Evolutionary conservation across 2,888 invertebrate genomes (phyloP).

Genomic region (Euphydryas editha): DNA sequence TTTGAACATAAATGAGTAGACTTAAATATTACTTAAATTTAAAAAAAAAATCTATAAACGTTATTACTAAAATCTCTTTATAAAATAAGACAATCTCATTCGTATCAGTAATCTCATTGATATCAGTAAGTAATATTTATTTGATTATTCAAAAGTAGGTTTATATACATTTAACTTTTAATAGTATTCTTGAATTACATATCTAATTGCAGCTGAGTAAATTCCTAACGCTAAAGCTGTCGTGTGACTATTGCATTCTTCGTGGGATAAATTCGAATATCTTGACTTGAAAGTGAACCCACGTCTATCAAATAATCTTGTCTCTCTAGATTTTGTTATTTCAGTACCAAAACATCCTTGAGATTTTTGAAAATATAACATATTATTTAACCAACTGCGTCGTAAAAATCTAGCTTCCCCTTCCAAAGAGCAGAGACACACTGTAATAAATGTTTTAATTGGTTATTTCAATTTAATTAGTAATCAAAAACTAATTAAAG

Average conservation of each 20-base stretch:
- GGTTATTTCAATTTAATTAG: too few species aligned
- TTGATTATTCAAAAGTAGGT: too few species aligned
- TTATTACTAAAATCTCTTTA: not conserved
- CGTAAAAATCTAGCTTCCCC: constrained; percentile 33
- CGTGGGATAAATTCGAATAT: constrained; percentile 1
- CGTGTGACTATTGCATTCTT: constrained; percentile 33
- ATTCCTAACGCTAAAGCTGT: constrained; percentile 36
- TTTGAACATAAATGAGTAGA: not conserved
- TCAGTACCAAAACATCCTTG: constrained; percentile 29
- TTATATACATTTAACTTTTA: constrained; percentile 14
- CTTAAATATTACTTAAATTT: not conserved
- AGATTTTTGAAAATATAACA: constrained; percentile 28
- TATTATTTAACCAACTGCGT: constrained; percentile 32
- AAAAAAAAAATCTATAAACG: not conserved
- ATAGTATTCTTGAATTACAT: constrained; percentile 38
- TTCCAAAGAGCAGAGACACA: constrained; percentile 31
- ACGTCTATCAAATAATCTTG: not conserved
- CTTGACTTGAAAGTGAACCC: not conserved
- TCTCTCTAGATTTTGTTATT: not conserved
- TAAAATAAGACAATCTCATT: not conserved
- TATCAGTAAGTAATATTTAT: too few species aligned
- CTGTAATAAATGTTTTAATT: constrained; percentile 33
- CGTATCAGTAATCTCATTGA: too few species aligned
- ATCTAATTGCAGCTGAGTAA: constrained; percentile 39
- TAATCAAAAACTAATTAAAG: too few species aligned